phyloP scores from a whole-genome alignment of 2,888 invertebrate species.

The Papilio protenor region DNA sequence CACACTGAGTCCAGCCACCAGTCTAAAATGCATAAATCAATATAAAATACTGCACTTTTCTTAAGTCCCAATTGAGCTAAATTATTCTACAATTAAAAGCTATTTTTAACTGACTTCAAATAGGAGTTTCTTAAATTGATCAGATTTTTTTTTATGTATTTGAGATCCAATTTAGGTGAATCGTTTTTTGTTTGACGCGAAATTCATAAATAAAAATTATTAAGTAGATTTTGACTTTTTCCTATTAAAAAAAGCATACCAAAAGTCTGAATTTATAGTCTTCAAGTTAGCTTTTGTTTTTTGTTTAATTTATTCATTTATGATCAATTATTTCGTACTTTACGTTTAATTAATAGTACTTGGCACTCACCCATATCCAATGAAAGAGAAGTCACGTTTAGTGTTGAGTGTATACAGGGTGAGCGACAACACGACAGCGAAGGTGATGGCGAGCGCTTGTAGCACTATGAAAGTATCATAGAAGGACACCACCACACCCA shows the following conservation, averaged over 20 bases:
- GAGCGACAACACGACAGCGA: conserved; percentile 89
- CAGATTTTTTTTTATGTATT: too few species aligned
- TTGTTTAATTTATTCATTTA: neutral
- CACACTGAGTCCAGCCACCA: conserved; percentile 87
- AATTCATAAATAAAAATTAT: too few species aligned
- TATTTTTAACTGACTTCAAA: neutral
- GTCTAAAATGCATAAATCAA: conserved; percentile 65
- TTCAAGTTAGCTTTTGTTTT: too few species aligned
- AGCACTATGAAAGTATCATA: conserved; percentile 90
- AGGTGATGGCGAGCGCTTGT: conserved; percentile 90
- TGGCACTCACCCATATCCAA: conserved; percentile 88
- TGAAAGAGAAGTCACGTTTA: conserved; percentile 91
- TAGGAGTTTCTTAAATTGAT: too few species aligned
- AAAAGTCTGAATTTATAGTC: too few species aligned
- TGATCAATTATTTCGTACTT: neutral
- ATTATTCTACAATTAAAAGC: neutral
- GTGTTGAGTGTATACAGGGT: conserved; percentile 94
- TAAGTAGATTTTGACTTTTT: too few species aligned
- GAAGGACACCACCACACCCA: conserved; percentile 91
- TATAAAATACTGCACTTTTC: neutral
- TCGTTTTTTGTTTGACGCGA: too few species aligned
- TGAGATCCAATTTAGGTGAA: too few species aligned
- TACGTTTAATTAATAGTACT: too few species aligned
- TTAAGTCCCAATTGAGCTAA: too few species aligned
- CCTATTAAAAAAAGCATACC: too few species aligned